Conservation (phyloP, 2,113 vertebrate genomes). For the Carettochelys insculpta region DNA sequence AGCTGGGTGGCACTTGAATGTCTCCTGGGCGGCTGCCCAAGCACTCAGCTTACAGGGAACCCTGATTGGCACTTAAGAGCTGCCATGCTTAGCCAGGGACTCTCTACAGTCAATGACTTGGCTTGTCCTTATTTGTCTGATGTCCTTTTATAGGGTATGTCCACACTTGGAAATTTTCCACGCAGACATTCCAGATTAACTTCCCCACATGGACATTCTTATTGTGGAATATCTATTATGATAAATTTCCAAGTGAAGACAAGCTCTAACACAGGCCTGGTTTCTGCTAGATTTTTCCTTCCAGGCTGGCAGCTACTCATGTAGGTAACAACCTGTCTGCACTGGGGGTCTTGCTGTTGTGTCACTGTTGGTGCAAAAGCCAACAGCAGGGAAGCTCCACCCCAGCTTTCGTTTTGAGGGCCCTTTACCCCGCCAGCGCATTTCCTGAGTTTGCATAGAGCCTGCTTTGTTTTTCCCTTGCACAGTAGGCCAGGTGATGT, state of each 20-base stretch:
- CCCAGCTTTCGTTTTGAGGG: accelerated
- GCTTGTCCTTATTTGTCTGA: neutral
- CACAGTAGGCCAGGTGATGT: neutral
- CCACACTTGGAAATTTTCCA: too few species aligned
- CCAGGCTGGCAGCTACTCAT: neutral
- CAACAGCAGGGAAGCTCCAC: accelerated
- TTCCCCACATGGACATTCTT: neutral
- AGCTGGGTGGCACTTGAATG: too few species aligned
- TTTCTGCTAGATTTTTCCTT: neutral
- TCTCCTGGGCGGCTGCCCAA: too few species aligned
- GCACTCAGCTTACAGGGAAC: too few species aligned
- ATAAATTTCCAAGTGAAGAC: neutral
- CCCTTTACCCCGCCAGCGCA: neutral
- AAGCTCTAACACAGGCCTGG: neutral
- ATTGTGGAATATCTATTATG: neutral
- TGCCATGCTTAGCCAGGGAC: accelerated
- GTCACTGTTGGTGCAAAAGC: neutral
- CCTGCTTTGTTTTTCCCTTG: neutral
- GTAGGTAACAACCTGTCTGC: neutral
- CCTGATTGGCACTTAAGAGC: neutral
- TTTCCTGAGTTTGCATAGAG: accelerated
- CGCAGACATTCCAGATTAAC: too few species aligned
- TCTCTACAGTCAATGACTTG: neutral
- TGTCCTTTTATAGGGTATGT: neutral
- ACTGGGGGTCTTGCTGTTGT: neutral